Evolutionary conservation across 2,113 vertebrate species (phyloP).

Genomic region (Pedionomus torquatus): DNA sequence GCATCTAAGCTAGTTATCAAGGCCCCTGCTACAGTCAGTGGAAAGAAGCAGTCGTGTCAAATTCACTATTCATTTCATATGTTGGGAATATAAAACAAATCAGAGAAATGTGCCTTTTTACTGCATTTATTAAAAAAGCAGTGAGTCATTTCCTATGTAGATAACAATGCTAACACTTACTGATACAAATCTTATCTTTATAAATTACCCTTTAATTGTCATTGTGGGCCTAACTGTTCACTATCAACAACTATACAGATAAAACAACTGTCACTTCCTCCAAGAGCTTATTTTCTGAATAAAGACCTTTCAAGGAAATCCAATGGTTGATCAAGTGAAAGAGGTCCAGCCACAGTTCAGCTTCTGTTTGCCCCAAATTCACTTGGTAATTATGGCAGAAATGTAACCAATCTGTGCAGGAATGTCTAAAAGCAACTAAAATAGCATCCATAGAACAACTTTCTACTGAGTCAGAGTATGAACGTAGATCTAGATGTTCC

Average conservation of each 20-base stretch:
- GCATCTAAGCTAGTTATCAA: neutral
- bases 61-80: neutral
- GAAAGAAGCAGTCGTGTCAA: neutral
- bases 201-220: neutral
- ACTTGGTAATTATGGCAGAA: neutral
- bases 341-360: neutral
- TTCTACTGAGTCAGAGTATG: neutral
- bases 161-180: neutral
- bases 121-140: neutral
- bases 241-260: neutral
- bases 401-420: neutral
- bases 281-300: neutral
- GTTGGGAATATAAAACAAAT: neutral
- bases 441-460: neutral
- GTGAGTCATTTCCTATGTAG: neutral
- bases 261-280: neutral
- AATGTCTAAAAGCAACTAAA: neutral
- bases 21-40: neutral
- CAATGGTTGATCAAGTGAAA: neutral
- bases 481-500: neutral
- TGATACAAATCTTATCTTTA: neutral
- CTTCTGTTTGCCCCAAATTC: neutral
- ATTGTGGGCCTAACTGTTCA: neutral
- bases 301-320: neutral
- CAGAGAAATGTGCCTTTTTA: neutral